A percentile compares a stretch with the other conserved stretches of the same genome.
These are phyloP conservation scores for Syncerus caffer DNA, from an alignment of 2,797 vertebrate genomes.

Conservation along the genomic window DNA sequence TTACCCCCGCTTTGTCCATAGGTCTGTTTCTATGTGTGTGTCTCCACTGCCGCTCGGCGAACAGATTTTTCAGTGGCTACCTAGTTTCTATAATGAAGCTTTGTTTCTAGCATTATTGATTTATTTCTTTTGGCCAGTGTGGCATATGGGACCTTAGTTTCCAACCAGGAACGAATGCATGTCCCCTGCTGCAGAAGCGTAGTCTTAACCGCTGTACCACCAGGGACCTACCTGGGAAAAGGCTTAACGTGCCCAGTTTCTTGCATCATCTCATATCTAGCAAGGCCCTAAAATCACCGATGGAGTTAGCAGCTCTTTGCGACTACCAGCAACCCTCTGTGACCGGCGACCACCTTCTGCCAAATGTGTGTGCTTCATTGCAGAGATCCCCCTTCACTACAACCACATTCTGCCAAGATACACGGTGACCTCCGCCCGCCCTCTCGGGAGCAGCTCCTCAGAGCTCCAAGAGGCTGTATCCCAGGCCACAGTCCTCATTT, in stretches of 20 bases:
- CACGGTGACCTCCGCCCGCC: accelerated
- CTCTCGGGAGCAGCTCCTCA: neutral
- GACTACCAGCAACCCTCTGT: neutral
- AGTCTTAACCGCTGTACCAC: accelerated
- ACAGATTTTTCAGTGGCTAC: neutral
- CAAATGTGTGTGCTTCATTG: accelerated
- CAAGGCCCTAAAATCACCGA: neutral
- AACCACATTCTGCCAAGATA: neutral
- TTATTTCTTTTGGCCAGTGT: neutral
- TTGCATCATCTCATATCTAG: neutral
- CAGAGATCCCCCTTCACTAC: neutral
- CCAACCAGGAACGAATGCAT: neutral
- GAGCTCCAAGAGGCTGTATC: neutral
- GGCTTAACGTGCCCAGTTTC: neutral
- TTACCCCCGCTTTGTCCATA: neutral
- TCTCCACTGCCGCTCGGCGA: accelerated
- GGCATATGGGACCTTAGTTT: neutral
- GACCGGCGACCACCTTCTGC: neutral
- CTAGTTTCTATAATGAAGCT: neutral
- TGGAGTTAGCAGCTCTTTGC: neutral
- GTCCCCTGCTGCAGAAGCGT: neutral
- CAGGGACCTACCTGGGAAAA: neutral
- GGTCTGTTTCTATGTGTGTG: neutral
- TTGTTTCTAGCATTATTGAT: neutral
- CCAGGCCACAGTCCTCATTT: neutral